These are phyloP conservation scores for Metalampra italica DNA, from an alignment of 2,888 invertebrate genomes.

Conservation along the genomic window DNA sequence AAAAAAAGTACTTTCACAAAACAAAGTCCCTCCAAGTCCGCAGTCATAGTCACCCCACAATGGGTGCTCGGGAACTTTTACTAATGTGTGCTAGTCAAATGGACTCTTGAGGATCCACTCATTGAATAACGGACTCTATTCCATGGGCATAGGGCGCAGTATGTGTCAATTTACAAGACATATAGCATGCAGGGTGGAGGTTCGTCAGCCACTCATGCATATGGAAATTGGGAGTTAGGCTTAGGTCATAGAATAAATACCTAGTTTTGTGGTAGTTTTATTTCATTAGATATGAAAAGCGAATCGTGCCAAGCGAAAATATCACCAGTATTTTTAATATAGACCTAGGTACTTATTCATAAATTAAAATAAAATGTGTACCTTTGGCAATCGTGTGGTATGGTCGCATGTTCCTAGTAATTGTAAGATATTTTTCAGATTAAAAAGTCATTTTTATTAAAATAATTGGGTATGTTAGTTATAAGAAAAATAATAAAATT, in stretches of 20 bases:
- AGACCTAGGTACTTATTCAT: no score
- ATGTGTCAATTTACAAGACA: slow-evolving; percentile 30
- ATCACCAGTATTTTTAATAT: no score
- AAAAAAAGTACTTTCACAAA: neutral
- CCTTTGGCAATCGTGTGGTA: no score
- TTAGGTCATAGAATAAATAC: slow-evolving; percentile 64
- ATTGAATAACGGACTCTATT: slow-evolving; percentile 51
- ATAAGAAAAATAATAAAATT: no score
- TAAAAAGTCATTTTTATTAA: no score
- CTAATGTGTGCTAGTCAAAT: slow-evolving; percentile 77
- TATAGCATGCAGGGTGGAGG: slow-evolving; percentile 48
- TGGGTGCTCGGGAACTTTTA: slow-evolving; percentile 66
- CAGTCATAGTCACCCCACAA: slow-evolving; percentile 43
- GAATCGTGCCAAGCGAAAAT: no score
- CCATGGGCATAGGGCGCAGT: slow-evolving; percentile 40
- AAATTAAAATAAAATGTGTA: no score
- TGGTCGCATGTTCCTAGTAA: no score
- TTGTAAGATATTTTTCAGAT: no score
- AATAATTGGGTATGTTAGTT: no score
- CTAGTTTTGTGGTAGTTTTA: slow-evolving; percentile 32
- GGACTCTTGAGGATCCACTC: slow-evolving; percentile 60
- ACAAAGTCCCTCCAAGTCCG: slow-evolving; percentile 7
- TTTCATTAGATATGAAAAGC: slow-evolving; percentile 9
- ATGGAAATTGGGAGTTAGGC: slow-evolving; percentile 60
- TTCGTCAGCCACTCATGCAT: slow-evolving; percentile 66